phyloP scores from a whole-genome alignment of 2,113 vertebrate genomes.

The Paradoxurus hermaphroditus region DNA sequence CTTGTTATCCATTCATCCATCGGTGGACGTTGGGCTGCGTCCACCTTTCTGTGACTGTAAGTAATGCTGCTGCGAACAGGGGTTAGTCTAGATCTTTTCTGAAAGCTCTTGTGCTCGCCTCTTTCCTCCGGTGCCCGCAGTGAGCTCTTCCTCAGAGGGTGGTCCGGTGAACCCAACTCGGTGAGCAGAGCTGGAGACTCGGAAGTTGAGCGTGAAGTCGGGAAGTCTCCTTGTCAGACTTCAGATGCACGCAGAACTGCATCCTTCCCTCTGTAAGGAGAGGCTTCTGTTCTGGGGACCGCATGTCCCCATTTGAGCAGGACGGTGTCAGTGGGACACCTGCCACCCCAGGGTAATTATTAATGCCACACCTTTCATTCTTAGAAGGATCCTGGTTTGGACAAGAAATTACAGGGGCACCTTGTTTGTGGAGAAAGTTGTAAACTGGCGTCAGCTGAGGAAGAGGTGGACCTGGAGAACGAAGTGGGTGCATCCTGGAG shows the following conservation, averaged over 20 bases:
- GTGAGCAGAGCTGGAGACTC: too few relatives aligned
- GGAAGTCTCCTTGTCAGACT: neutral
- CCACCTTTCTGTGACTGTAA: neutral
- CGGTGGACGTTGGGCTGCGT: rapidly evolving
- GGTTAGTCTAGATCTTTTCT: neutral
- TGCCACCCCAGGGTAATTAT: neutral
- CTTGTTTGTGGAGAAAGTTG: neutral
- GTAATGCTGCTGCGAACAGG: neutral
- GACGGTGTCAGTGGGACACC: neutral
- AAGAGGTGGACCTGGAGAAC: neutral
- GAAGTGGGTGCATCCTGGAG: neutral
- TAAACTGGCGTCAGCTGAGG: neutral
- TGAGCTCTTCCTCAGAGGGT: neutral
- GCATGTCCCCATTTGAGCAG: neutral
- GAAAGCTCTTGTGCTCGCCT: neutral
- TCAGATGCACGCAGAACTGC: neutral
- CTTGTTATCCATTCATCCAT: neutral
- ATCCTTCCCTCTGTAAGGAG: neutral
- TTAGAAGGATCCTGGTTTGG: neutral
- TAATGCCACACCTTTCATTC: neutral
- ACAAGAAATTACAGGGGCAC: too few relatives aligned
- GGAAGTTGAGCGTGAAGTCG: rapidly evolving
- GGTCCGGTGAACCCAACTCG: neutral
- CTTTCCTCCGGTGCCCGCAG: neutral
- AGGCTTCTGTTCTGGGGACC: neutral